Percentiles rank a stretch among this genome's conserved stretches.
phyloP scores from a whole-genome alignment of 2,888 invertebrate genomes.

The Melinaea menophilus region DNA sequence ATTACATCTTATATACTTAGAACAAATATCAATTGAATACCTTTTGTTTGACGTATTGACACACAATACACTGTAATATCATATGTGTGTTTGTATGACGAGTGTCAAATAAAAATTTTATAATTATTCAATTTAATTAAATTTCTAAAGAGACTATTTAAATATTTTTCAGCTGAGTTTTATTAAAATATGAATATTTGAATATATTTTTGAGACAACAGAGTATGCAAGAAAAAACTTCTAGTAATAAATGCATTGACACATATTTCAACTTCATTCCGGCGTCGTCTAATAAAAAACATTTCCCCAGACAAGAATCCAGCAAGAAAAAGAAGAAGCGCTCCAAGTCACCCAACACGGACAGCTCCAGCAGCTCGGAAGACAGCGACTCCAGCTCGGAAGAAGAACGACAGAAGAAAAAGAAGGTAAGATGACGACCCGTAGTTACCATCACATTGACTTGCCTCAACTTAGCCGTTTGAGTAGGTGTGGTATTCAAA shows the following conservation, averaged over 20 bases:
- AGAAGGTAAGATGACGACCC: slow-evolving; percentile 58
- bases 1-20: neutral
- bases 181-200: neutral
- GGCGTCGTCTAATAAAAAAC: neutral
- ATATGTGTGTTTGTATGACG: too few relatives aligned
- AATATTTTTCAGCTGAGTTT: neutral
- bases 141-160: neutral
- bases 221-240: too few relatives aligned
- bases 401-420: slow-evolving; percentile 61
- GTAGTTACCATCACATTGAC: slow-evolving; percentile 8
- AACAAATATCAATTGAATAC: neutral
- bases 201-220: too few relatives aligned
- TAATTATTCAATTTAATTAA: neutral
- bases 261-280: too few relatives aligned
- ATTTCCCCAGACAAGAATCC: slow-evolving; percentile 57
- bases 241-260: too few relatives aligned
- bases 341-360: slow-evolving; percentile 74
- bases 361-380: slow-evolving; percentile 68
- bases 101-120: slow-evolving; percentile 1
- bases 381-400: slow-evolving; percentile 62
- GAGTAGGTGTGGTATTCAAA: slow-evolving; percentile 35
- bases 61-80: neutral
- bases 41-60: neutral
- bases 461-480: slow-evolving; percentile 24
- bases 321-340: slow-evolving; percentile 78